phyloP scores from a whole-genome alignment of 2,113 vertebrate genomes.

The Eupsittula cactorum region DNA sequence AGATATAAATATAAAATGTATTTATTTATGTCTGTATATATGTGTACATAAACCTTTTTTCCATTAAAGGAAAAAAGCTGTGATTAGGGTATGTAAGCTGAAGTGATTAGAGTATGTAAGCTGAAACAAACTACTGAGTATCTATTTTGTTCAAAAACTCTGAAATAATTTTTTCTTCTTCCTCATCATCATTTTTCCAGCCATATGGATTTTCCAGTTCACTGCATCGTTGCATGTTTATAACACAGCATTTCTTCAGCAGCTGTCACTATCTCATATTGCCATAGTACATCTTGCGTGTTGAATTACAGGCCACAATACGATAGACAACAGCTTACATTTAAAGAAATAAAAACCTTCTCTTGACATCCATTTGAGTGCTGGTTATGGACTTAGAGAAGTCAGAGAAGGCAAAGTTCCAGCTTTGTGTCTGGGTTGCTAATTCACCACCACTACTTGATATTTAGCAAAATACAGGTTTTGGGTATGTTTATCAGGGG shows the following conservation, averaged over 20 bases:
- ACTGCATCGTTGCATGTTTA: conserved; percentile 74
- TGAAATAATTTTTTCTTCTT: background rate
- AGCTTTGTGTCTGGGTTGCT: background rate
- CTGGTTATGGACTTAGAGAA: background rate
- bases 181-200: conserved; percentile 13
- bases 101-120: background rate
- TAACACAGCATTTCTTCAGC: conserved; percentile 67
- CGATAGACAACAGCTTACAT: conserved; percentile 51
- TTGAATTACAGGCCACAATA: conserved; percentile 54
- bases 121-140: background rate
- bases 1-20: background rate
- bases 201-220: conserved; percentile 76
- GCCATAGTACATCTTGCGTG: conserved; percentile 44
- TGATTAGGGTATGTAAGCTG: background rate
- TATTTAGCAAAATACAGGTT: conserved; percentile 16
- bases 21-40: background rate
- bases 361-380: background rate
- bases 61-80: background rate
- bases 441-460: background rate
- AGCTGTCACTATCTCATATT: conserved; percentile 73
- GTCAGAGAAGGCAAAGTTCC: background rate
- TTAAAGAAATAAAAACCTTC: background rate
- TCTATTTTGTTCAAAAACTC: conserved; percentile 11
- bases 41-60: background rate
- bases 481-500: background rate